phyloP scores from a whole-genome alignment of 2,113 vertebrate species.

The Sylvietta virens region DNA sequence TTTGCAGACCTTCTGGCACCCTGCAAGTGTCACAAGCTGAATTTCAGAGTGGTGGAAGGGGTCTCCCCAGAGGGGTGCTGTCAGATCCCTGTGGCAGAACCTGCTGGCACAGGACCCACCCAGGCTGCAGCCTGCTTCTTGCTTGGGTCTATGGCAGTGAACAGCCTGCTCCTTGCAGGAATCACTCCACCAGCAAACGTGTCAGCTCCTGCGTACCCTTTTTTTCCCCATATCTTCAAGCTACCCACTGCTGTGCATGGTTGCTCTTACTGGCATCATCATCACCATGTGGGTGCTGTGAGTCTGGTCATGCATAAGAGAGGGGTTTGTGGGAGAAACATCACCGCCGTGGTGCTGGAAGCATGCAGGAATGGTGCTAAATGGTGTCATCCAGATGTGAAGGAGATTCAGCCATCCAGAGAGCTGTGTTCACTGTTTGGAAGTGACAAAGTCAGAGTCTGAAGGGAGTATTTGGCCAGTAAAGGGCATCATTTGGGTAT shows the following conservation, averaged over 20 bases:
- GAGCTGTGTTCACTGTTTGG: not conserved
- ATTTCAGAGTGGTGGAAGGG: not conserved
- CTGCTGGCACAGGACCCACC: not conserved
- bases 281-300: not conserved
- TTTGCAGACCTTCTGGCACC: not conserved
- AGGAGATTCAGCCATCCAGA: not conserved
- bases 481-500: not conserved
- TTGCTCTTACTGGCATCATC: not conserved
- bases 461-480: not conserved
- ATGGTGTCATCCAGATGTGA: not conserved
- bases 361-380: not conserved
- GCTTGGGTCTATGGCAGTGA: not conserved
- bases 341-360: not conserved
- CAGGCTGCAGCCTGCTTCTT: not conserved
- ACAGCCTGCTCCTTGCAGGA: not conserved
- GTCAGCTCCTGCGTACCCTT: not conserved
- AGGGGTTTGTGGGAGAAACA: not conserved
- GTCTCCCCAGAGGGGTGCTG: not conserved
- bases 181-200: not conserved
- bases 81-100: not conserved
- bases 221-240: not conserved
- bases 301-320: not conserved
- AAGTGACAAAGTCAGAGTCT: not conserved
- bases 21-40: not conserved
- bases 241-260: not conserved